Conservation (phyloP, 2,797 vertebrate species). For the Coregonus sp. region DNA sequence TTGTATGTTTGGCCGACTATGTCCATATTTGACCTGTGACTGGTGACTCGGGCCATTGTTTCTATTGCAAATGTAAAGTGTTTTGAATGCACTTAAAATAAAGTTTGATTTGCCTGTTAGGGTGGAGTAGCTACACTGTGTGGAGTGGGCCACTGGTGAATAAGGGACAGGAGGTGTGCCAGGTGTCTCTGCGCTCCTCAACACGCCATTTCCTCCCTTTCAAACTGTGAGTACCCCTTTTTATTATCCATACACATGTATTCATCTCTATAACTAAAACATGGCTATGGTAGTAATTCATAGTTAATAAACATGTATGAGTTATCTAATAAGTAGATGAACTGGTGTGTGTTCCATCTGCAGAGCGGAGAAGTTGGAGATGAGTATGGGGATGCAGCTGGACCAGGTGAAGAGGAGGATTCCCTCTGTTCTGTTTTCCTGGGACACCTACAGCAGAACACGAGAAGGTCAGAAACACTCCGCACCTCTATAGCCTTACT, state of each 20-base stretch:
- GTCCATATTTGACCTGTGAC: not conserved
- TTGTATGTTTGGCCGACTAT: not conserved
- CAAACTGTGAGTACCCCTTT: slow-evolving; percentile 85
- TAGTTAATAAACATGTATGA: not conserved
- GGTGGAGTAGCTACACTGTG: slow-evolving; percentile 83
- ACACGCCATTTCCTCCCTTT: slow-evolving; percentile 85
- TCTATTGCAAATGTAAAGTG: not conserved
- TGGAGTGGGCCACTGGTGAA: slow-evolving; percentile 95
- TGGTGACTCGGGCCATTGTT: not conserved
- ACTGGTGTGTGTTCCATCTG: not conserved
- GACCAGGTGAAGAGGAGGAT: slow-evolving; percentile 90
- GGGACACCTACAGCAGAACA: slow-evolving; percentile 83
- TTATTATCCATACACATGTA: not conserved
- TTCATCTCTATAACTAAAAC: not conserved
- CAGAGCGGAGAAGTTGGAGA: slow-evolving; percentile 91
- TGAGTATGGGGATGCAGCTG: slow-evolving; percentile 86
- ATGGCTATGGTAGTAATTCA: not conserved
- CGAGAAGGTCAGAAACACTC: slow-evolving; percentile 83
- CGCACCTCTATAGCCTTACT: not conserved
- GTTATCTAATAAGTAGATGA: no score
- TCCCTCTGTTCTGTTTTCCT: slow-evolving; percentile 83
- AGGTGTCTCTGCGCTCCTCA: slow-evolving; percentile 85
- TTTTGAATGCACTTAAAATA: not conserved
- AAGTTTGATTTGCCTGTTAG: slow-evolving; percentile 65
- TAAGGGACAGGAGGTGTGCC: slow-evolving; percentile 88